These are phyloP conservation scores for Sebastes aleutianus DNA, from an alignment of 2,797 vertebrate genomes.

Conservation along the genomic window DNA sequence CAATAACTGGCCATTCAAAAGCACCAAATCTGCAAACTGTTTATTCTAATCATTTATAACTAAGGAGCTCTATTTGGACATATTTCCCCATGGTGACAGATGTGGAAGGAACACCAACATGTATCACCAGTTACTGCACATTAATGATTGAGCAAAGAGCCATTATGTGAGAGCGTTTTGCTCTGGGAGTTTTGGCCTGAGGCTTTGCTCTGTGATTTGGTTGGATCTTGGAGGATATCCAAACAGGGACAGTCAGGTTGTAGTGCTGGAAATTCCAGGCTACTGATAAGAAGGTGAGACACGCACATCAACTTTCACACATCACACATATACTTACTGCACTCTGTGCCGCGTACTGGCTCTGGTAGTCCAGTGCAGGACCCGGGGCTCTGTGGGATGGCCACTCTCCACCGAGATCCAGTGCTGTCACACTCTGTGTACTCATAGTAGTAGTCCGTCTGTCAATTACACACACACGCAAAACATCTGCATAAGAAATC, in stretches of 20 bases:
- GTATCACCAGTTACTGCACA: background rate
- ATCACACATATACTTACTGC: slow-evolving; percentile 85
- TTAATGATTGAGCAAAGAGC: background rate
- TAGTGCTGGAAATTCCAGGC: slow-evolving; percentile 55
- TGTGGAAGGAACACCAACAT: background rate
- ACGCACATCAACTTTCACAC: slow-evolving; percentile 1
- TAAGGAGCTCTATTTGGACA: background rate
- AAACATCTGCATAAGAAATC: slow-evolving; percentile 35
- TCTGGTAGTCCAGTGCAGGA: slow-evolving; percentile 91
- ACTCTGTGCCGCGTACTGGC: slow-evolving; percentile 93
- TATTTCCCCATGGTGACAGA: background rate
- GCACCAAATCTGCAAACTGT: background rate
- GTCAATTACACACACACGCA: slow-evolving; percentile 78
- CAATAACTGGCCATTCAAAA: background rate
- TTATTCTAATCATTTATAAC: background rate
- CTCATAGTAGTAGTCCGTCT: slow-evolving; percentile 96
- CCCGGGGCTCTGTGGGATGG: slow-evolving; percentile 87
- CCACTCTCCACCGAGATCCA: slow-evolving; percentile 96
- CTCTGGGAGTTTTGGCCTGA: slow-evolving; percentile 27
- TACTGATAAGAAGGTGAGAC: slow-evolving; percentile 60
- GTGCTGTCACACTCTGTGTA: slow-evolving; percentile 98
- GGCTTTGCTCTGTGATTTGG: slow-evolving; percentile 4
- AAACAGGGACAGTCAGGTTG: slow-evolving; percentile 28
- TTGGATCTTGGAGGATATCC: slow-evolving; percentile 10
- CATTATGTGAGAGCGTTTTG: slow-evolving; percentile 9